A percentile compares a stretch with the other conserved stretches of the same genome.
These are phyloP conservation scores for Hemichromis elongatus DNA, from an alignment of 2,113 vertebrate genomes.

Conservation along the genomic window DNA sequence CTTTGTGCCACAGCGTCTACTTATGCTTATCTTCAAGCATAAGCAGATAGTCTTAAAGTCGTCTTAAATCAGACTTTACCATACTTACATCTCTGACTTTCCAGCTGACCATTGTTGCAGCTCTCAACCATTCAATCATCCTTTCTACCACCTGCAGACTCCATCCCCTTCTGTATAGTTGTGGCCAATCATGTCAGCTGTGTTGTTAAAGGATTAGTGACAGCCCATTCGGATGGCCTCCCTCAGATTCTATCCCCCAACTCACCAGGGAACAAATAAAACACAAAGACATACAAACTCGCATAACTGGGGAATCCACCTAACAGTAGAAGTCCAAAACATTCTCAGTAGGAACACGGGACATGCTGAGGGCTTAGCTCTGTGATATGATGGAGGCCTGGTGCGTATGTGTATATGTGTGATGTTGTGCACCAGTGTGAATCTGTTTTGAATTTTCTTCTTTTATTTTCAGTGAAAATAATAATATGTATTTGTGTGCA, in stretches of 20 bases:
- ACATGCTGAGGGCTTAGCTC: conserved; percentile 59
- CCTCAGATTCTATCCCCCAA: conserved; percentile 47
- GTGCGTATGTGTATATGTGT: conserved; percentile 18
- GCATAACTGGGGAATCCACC: conserved; percentile 35
- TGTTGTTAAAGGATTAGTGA: conserved; percentile 71
- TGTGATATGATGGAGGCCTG: conserved; percentile 18
- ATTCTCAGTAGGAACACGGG: conserved; percentile 55
- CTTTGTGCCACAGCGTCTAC: neutral
- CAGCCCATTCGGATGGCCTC: conserved; percentile 55
- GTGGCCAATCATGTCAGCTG: conserved; percentile 49
- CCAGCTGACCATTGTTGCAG: neutral
- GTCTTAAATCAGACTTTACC: neutral
- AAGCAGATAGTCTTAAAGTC: neutral
- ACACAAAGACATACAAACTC: conserved; percentile 48
- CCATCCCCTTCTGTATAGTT: conserved; percentile 34
- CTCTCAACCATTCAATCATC: conserved; percentile 51
- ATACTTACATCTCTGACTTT: conserved; percentile 4
- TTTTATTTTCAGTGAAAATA: neutral
- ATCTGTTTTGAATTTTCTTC: neutral
- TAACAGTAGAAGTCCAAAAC: conserved; percentile 51
- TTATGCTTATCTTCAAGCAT: neutral
- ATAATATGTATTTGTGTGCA: conserved; percentile 3
- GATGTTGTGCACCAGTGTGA: neutral
- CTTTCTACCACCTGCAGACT: conserved; percentile 43
- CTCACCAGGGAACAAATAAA: conserved; percentile 55